These are phyloP conservation scores for Echeneis naucrates DNA, from an alignment of 2,797 vertebrate species.

Conservation along the genomic window DNA sequence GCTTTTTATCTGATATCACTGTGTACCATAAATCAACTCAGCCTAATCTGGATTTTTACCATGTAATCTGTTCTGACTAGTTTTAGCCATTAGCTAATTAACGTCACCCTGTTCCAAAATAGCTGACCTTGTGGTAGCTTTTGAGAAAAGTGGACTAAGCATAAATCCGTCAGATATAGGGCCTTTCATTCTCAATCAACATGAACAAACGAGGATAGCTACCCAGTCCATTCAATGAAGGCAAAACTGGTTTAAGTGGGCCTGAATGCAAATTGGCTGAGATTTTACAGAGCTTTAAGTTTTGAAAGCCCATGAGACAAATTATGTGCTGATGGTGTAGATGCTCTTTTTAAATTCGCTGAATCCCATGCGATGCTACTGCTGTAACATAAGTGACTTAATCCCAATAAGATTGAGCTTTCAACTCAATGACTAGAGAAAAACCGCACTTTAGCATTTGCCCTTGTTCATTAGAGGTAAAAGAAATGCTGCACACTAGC, in stretches of 20 bases:
- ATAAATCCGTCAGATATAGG: constrained; percentile 37
- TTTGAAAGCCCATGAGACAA: constrained; percentile 42
- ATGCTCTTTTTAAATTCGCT: constrained; percentile 33
- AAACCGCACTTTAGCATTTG: not conserved
- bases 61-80: constrained; percentile 34
- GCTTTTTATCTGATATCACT: constrained; percentile 12
- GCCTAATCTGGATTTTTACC: constrained; percentile 53
- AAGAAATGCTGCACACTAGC: not conserved
- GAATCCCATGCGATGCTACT: constrained; percentile 30
- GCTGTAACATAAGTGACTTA: constrained; percentile 24
- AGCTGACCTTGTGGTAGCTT: constrained; percentile 29
- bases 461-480: not conserved
- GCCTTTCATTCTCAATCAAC: constrained; percentile 2
- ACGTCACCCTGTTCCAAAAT: constrained; percentile 40
- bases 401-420: constrained; percentile 14
- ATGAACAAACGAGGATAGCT: constrained; percentile 25
- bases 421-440: constrained; percentile 9
- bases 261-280: constrained; percentile 56
- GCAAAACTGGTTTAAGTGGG: constrained; percentile 40
- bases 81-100: constrained; percentile 62
- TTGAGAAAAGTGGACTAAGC: constrained; percentile 28
- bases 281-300: constrained; percentile 35
- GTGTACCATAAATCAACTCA: constrained; percentile 31
- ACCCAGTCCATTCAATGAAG: constrained; percentile 22
- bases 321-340: constrained; percentile 19